A percentile compares a stretch with the other conserved stretches of the same genome.
Evolutionary conservation across 2,113 vertebrate species (phyloP).

Genomic region (Climacteris rufus): DNA sequence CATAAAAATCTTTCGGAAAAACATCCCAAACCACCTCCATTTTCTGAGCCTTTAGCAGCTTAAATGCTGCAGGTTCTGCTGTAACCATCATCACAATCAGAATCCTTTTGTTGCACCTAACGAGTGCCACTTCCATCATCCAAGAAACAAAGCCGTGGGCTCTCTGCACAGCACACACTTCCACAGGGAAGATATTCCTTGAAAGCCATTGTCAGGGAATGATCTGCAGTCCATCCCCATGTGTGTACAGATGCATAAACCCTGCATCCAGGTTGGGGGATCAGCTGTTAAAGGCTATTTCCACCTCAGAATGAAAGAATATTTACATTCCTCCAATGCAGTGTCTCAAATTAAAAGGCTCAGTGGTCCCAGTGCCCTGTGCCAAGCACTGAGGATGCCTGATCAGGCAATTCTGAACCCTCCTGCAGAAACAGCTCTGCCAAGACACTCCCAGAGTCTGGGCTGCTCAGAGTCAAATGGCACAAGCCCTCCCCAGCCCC

Average conservation of each 20-base stretch:
- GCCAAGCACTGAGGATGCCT: background rate
- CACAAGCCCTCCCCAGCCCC: background rate
- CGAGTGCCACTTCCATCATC: background rate
- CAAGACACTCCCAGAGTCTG: background rate
- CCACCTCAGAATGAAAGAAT: background rate
- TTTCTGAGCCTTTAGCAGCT: background rate
- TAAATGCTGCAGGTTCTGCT: background rate
- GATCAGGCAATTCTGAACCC: background rate
- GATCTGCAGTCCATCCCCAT: accelerated
- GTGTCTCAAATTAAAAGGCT: background rate
- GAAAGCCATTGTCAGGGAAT: background rate
- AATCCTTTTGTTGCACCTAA: background rate
- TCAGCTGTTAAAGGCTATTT: background rate
- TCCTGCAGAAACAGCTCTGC: background rate
- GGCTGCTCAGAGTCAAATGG: accelerated
- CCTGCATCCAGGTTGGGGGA: too few species aligned
- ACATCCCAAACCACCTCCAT: background rate
- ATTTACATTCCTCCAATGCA: background rate
- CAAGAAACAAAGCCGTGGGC: background rate
- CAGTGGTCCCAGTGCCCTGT: background rate
- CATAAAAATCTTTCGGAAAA: background rate
- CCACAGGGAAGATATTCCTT: background rate
- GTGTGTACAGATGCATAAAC: accelerated
- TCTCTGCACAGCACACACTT: background rate
- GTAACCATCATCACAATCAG: background rate